These are phyloP conservation scores for Octonoba sinensis DNA, from an alignment of 2,888 invertebrate species.

Conservation along the genomic window DNA sequence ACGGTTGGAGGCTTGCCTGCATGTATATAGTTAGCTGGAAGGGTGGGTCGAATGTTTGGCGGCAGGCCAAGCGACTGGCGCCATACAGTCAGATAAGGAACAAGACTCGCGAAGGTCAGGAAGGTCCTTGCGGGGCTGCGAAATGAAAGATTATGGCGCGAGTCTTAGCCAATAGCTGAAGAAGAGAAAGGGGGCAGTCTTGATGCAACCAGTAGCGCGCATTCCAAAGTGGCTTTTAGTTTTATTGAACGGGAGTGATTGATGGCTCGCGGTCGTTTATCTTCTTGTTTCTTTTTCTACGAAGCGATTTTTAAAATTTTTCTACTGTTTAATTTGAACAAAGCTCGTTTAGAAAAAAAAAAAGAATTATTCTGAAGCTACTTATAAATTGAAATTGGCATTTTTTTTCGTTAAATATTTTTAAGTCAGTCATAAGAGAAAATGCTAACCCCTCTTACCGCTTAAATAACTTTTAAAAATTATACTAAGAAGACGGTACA, in stretches of 20 bases:
- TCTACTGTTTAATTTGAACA: too few species aligned
- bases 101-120: constrained; percentile 52
- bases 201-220: constrained; percentile 33
- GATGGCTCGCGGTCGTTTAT: constrained; percentile 3
- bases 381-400: too few species aligned
- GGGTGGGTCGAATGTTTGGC: constrained; percentile 29
- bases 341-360: too few species aligned
- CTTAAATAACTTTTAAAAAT: too few species aligned
- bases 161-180: neutral
- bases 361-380: too few species aligned
- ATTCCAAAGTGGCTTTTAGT: constrained; percentile 23
- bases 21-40: constrained; percentile 40
- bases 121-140: constrained; percentile 44
- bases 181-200: constrained; percentile 15
- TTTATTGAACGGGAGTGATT: neutral
- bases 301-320: too few species aligned
- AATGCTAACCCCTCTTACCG: too few species aligned
- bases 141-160: neutral
- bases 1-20: constrained; percentile 24
- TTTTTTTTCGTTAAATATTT: too few species aligned
- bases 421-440: too few species aligned
- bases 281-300: neutral
- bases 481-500: too few species aligned
- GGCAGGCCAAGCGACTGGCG: constrained; percentile 38
- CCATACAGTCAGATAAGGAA: constrained; percentile 43